Conservation (phyloP, 37 sponge, comb jelly and placozoan species). For the Chondrilla cf. caribensis region DNA sequence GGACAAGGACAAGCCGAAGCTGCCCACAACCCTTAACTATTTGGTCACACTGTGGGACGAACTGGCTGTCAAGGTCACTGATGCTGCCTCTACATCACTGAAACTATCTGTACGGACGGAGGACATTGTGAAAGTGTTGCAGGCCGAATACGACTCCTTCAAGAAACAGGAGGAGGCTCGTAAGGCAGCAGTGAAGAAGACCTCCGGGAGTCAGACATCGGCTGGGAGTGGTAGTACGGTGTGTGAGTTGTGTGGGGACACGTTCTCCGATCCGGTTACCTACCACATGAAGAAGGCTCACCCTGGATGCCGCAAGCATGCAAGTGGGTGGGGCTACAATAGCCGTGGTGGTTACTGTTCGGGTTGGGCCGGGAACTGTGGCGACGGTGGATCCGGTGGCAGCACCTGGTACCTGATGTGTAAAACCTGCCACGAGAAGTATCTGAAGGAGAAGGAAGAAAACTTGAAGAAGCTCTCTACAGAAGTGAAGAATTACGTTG, state of each 20-base stretch:
- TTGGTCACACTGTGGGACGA: slow-evolving; percentile 86
- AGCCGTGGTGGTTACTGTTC: slow-evolving; percentile 88
- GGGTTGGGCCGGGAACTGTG: slow-evolving; percentile 98
- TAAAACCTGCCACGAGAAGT: slow-evolving; percentile 84
- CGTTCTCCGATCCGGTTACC: slow-evolving; percentile 87
- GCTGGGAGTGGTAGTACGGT: slow-evolving; percentile 58
- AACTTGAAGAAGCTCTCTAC: slow-evolving; percentile 27
- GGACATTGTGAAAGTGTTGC: slow-evolving; percentile 47
- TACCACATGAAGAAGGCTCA: slow-evolving; percentile 95
- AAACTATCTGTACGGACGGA: slow-evolving; percentile 48
- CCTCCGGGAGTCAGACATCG: slow-evolving; percentile 14
- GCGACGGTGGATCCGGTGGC: slow-evolving; percentile 92
- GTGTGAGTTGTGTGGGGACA: slow-evolving; percentile 92
- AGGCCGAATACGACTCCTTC: slow-evolving; percentile 55
- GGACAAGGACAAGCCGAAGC: slow-evolving; percentile 26
- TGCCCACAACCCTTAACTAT: slow-evolving; percentile 75
- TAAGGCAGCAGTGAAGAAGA: slow-evolving; percentile 63
- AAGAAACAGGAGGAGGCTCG: slow-evolving; percentile 67
- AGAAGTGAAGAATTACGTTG: slow-evolving; percentile 35
- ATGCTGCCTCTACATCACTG: slow-evolving; percentile 22
- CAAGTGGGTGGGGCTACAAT: slow-evolving; percentile 98
- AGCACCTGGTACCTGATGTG: slow-evolving; percentile 99
- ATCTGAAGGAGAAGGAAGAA: slow-evolving; percentile 71
- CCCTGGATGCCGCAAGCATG: slow-evolving; percentile 87
- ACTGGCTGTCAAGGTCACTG: slow-evolving; percentile 55